Evolutionary conservation across 2,888 invertebrate species (phyloP).

Genomic region (Andrena haemorrhoa): DNA sequence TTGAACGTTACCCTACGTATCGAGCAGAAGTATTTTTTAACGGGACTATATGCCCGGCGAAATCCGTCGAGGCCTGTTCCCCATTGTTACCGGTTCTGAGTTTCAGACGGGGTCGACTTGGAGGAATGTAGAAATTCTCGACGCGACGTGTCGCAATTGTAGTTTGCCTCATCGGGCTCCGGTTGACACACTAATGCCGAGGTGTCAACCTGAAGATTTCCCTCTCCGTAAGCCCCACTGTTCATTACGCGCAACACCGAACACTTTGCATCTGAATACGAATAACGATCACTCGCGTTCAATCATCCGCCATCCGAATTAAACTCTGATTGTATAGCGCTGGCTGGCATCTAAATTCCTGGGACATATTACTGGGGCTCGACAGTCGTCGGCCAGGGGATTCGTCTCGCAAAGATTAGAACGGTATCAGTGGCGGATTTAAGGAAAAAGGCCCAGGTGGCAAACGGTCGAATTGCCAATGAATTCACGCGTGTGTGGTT

Average conservation of each 20-base stretch:
- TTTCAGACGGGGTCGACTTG: not conserved
- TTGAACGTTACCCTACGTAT: conserved; percentile 15
- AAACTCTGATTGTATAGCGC: conserved; percentile 11
- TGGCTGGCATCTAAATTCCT: not conserved
- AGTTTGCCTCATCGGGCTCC: conserved; percentile 45
- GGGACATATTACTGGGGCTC: not conserved
- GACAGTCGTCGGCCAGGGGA: not conserved
- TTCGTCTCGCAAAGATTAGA: not conserved
- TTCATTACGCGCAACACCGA: conserved; percentile 24
- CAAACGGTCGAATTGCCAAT: no score
- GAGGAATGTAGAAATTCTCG: conserved; percentile 50
- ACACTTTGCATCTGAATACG: conserved; percentile 35
- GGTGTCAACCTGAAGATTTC: conserved; percentile 32
- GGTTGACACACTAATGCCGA: conserved; percentile 48
- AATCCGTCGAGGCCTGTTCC: conserved; percentile 16
- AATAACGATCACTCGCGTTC: conserved; percentile 31
- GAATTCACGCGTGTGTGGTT: no score
- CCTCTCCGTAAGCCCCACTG: not conserved
- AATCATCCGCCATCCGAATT: conserved; percentile 24
- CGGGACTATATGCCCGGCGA: not conserved
- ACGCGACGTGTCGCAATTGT: conserved; percentile 40
- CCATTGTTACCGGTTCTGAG: conserved; percentile 40
- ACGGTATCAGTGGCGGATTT: not conserved
- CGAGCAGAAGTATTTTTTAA: not conserved
- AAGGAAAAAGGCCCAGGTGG: no score